Percentiles rank a stretch among this genome's conserved stretches.
phyloP scores from a whole-genome alignment of 23 tunicate genomes.

The Styela clava region DNA sequence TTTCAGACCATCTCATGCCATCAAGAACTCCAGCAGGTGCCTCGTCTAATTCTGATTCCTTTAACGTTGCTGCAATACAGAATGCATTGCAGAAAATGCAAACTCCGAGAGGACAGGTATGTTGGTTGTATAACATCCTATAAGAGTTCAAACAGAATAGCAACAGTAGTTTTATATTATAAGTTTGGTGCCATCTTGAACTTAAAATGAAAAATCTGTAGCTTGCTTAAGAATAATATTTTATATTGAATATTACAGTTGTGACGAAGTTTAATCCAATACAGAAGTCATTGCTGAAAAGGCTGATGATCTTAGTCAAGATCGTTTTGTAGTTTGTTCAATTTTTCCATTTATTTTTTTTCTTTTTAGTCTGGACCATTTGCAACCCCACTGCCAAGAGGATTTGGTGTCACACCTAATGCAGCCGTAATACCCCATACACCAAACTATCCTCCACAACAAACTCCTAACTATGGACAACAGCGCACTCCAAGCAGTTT shows the following conservation, averaged over 20 bases:
- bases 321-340: no score
- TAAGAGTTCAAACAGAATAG: no score
- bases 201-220: no score
- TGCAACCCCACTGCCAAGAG: slow-evolving; percentile 31
- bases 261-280: no score
- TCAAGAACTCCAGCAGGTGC: slow-evolving; percentile 43
- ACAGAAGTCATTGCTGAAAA: no score
- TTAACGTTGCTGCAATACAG: slow-evolving; percentile 26
- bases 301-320: no score
- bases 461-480: slow-evolving; percentile 17
- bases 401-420: neutral
- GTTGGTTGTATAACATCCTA: neutral
- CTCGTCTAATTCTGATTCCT: neutral
- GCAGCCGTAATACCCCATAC: slow-evolving; percentile 19
- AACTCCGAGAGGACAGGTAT: slow-evolving; percentile 47
- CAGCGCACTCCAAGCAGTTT: slow-evolving; percentile 7
- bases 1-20: slow-evolving; percentile 38
- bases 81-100: slow-evolving; percentile 38
- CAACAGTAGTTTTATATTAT: no score
- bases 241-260: no score
- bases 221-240: no score
- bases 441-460: slow-evolving; percentile 31
- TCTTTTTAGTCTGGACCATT: slow-evolving; percentile 27
- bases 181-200: no score
- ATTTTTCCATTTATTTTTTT: no score